Evolutionary conservation across 2,113 vertebrate genomes (phyloP), one percentile per base, ranked within the genome.

Genomic region (Solenodon paradoxus): DNA sequence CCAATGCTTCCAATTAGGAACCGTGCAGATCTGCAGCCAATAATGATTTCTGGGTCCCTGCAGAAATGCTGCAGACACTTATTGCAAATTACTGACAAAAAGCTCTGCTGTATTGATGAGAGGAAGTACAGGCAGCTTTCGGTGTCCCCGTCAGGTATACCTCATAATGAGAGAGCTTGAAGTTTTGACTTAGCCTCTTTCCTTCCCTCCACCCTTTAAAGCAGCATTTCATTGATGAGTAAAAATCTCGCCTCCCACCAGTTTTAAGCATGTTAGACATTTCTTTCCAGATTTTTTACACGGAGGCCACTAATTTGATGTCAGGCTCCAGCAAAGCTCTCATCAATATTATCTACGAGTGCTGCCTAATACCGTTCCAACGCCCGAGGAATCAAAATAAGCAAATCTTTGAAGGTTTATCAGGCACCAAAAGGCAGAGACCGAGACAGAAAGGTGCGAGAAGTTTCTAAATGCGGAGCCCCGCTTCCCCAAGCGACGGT

Each of bases 51-150:
- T 98, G 98, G 98, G 98, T 99, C 99, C 99, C 99, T 98, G 98
- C 99, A 99, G 99, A 99, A 99, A 98, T 98, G 99, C 98, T 98
- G 98, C 98, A 98, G 99, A 99, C 99, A 99, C 99, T 99, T 99
- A 99, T 99, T 99, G 99, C 99, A 99, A 99, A 99, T 99, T 99
- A 99, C 99, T 99, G 99, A 99, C 99, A 99, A 99, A 99, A 99
- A 99, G 99, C 98, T 98, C 97, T 89, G 97, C 99, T 99, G 99
- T 99, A 99, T 99, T 99, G 99, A 99, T 99, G 99, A 99, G 99
- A 97, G 95, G 98, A 97, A 98, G 98, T 98, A 98, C 99, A 99
- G 99, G 98, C 97, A 97, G 97, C 98, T 98, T 97, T 98, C 98
- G 96, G 90, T 99, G 99, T 99, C 99, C 99, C 98, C 99, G 98